Conservation (phyloP, 2,113 vertebrate genomes). For the Cygnus buccinator region DNA sequence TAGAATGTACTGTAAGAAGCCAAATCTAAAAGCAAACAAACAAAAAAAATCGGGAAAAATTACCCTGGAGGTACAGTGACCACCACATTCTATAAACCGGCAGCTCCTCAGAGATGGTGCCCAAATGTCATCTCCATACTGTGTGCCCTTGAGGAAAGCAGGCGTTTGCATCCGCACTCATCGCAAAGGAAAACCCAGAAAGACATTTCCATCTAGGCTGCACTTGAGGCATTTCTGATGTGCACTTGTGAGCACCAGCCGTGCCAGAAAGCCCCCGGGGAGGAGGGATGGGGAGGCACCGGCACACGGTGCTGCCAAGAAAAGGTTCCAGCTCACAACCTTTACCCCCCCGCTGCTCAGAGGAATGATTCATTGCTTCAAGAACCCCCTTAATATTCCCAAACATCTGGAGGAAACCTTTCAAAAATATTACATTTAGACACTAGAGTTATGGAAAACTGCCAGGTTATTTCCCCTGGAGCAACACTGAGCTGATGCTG, state of each 20-base stretch:
- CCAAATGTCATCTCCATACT: neutral
- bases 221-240: no score
- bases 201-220: neutral
- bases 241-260: neutral
- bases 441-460: neutral
- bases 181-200: neutral
- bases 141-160: fast-evolving
- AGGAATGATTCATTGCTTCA: neutral
- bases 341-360: neutral
- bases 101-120: neutral
- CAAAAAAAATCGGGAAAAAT: neutral
- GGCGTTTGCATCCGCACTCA: neutral
- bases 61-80: neutral
- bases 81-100: neutral
- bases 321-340: neutral
- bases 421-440: neutral
- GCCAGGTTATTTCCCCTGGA: neutral
- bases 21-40: neutral
- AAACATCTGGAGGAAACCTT: neutral
- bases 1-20: neutral
- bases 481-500: neutral
- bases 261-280: neutral
- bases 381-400: neutral
- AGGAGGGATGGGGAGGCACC: neutral
- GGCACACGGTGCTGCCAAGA: neutral